Conservation (phyloP, 1,140 invertebrate species). For the Hylaeus volcanicus region DNA sequence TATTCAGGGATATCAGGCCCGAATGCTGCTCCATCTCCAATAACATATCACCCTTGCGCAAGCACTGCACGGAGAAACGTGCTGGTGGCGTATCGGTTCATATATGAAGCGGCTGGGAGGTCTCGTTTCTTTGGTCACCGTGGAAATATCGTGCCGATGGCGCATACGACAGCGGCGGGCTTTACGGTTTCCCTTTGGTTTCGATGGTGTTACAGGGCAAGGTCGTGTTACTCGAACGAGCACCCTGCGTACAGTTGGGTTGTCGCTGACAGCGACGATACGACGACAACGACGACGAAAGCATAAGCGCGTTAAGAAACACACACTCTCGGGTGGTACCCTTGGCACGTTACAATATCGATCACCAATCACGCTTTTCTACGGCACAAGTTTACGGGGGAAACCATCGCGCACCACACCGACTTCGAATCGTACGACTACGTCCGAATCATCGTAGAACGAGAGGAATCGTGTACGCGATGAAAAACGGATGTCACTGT, state of each 20-base stretch:
- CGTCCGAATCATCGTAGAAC: conserved; percentile 55
- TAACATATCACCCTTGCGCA: conserved; percentile 86
- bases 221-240: neutral
- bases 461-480: no score
- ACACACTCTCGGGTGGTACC: conserved; percentile 23
- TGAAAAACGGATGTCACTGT: conserved; percentile 24
- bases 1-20: conserved; percentile 91
- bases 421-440: conserved; percentile 23
- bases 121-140: conserved; percentile 7
- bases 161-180: conserved; percentile 5
- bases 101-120: conserved; percentile 51
- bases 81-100: conserved; percentile 62
- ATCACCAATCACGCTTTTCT: conserved; percentile 54
- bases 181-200: conserved; percentile 7
- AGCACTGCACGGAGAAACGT: conserved; percentile 64
- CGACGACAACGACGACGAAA: neutral
- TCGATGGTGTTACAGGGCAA: conserved; percentile 9
- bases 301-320: neutral
- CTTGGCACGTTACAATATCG: conserved; percentile 50
- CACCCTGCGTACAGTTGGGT: neutral
- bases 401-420: conserved; percentile 52
- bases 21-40: conserved; percentile 91
- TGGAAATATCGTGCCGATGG: neutral
- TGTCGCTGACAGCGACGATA: neutral
- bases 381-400: conserved; percentile 42